These are phyloP conservation scores for Urophycis tenuis DNA, from an alignment of 2,797 vertebrate genomes.

Conservation along the genomic window DNA sequence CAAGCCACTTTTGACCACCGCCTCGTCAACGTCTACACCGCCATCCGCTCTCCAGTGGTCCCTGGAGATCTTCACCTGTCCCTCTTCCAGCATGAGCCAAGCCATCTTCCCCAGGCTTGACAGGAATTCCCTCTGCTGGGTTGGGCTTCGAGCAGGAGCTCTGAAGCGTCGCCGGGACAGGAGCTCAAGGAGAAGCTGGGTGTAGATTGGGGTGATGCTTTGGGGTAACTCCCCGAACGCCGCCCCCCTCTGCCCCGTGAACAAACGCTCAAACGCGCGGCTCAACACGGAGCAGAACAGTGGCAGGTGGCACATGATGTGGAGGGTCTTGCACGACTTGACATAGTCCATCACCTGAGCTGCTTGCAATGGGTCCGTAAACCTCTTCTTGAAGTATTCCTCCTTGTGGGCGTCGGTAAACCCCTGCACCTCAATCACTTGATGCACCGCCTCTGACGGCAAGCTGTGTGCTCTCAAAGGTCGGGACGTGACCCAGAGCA, in stretches of 20 bases:
- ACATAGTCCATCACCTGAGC: constrained; percentile 51
- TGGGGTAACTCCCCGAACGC: constrained; percentile 39
- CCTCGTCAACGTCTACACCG: constrained; percentile 22
- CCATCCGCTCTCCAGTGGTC: constrained; percentile 33
- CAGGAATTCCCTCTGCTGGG: constrained; percentile 49
- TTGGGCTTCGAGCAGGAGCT: constrained; percentile 10
- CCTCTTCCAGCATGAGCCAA: constrained; percentile 54
- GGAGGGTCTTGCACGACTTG: constrained; percentile 57
- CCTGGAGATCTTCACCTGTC: constrained; percentile 37
- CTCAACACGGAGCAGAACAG: constrained; percentile 60
- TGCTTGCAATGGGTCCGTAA: constrained; percentile 53
- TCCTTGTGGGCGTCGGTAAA: constrained; percentile 60
- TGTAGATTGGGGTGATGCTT: constrained; percentile 66
- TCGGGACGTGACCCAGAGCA: constrained; percentile 51
- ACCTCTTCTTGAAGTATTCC: constrained; percentile 62
- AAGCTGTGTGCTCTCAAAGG: constrained; percentile 33
- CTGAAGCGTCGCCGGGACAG: constrained; percentile 22
- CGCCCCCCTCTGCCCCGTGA: constrained; percentile 22
- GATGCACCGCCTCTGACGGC: constrained; percentile 48
- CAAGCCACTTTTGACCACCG: constrained; percentile 52
- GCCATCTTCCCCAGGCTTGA: constrained; percentile 62
- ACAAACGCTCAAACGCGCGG: constrained; percentile 39
- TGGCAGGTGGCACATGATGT: constrained; percentile 73
- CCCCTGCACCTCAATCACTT: constrained; percentile 59
- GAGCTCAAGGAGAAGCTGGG: constrained; percentile 56